Evolutionary conservation across 2,113 vertebrate genomes (phyloP), one percentile per base, ranked within the genome.

Genomic region (Chloropsis hardwickii): DNA sequence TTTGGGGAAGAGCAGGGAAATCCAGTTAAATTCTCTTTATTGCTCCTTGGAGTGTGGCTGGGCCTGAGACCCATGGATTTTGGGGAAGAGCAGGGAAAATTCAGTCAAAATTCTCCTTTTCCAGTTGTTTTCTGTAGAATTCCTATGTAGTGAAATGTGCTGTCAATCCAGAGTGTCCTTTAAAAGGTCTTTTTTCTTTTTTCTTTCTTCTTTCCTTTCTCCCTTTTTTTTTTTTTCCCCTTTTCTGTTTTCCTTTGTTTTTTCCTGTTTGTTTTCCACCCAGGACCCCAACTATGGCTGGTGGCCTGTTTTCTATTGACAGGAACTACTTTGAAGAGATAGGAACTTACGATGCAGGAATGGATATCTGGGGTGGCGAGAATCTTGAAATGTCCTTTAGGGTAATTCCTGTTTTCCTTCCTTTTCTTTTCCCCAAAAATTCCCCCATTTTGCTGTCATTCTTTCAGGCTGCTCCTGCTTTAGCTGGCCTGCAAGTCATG

Each of bases 321-420:
- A 99, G 99, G 97, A 98, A 97, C 86, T 99, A 99, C 98, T 99
- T 99, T 99, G 99, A 99, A 98, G 99, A 99, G 98, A 99, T 99
- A 93, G 99, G 99, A 98, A 99, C 98, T 95, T 99, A 99, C 86
- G 99, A 99, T 98, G 98, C 99, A 83, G 99, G 99, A 96, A 99
- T 99, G 99, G 99, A 99, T 98, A 99, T 99, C 97, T 99, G 99
- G 99, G 99, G 99, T 88, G 99, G 99, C 94, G 99, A 99, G 97
- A 99, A 99, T 97, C 98, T 99, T 97, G 99, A 99, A 98, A 99
- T 99, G 99, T 99, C 99, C 97, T 99, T 99, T 97, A 99, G 99
- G 98, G 99, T 99, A 98, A 99, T 98, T 98, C 78, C 73, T 31
- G 16, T 97, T 98, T 98, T 97, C 96, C 95, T 97, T 97, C 96